Evolutionary conservation across 2,888 invertebrate genomes (phyloP).

Genomic region (Selenia dentaria): DNA sequence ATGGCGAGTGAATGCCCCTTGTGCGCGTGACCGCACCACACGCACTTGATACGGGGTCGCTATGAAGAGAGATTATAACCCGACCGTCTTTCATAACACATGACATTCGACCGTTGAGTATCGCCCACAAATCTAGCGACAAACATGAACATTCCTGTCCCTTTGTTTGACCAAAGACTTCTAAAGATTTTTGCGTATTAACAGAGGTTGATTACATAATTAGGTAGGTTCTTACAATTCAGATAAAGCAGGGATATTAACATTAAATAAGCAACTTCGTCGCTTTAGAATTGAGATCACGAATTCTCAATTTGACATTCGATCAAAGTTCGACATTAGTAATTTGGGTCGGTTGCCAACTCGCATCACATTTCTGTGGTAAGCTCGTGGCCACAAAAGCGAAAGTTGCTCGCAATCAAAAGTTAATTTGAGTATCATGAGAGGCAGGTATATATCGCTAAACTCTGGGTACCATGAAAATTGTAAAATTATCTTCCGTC

Average conservation of each 20-base stretch:
- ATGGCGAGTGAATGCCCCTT: constrained; percentile 45
- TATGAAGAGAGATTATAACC: constrained; percentile 56
- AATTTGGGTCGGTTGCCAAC: constrained; percentile 45
- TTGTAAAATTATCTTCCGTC: constrained; percentile 81
- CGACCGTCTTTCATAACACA: constrained; percentile 49
- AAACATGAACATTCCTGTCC: too few species aligned
- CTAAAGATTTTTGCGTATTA: too few species aligned
- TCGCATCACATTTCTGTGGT: constrained; percentile 37
- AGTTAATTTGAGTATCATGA: constrained; percentile 74
- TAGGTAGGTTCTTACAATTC: too few species aligned
- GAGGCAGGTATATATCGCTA: constrained; percentile 65
- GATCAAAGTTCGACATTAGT: constrained; percentile 57
- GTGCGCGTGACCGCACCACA: constrained; percentile 55
- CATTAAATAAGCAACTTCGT: constrained; percentile 39
- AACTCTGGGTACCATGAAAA: constrained; percentile 74
- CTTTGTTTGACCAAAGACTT: too few species aligned
- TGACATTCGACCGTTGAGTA: constrained; percentile 46
- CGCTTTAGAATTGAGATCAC: constrained; percentile 27
- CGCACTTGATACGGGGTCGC: constrained; percentile 39
- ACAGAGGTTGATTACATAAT: too few species aligned
- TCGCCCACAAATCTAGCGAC: too few species aligned
- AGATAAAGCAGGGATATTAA: too few species aligned
- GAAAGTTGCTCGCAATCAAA: constrained; percentile 65
- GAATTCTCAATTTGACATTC: constrained; percentile 48
- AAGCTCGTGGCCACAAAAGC: constrained; percentile 53